Evolutionary conservation across 2,797 vertebrate species (phyloP).

Genomic region (Chelon labrosus): DNA sequence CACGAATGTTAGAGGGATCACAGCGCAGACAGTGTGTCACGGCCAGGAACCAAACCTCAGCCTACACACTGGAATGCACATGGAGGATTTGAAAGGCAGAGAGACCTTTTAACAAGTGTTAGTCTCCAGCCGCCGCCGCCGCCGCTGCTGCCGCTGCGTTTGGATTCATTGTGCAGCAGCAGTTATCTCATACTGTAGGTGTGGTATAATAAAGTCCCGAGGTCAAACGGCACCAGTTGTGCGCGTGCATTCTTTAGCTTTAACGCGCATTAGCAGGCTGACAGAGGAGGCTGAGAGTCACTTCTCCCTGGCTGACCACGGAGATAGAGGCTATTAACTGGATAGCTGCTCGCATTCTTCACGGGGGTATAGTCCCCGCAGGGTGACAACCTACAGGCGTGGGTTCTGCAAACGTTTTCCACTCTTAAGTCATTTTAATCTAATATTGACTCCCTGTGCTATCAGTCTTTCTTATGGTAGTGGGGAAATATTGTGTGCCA

Average conservation of each 20-base stretch:
- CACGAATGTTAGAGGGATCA: constrained; percentile 61
- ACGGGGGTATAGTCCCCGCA: constrained; percentile 14
- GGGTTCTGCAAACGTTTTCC: constrained; percentile 43
- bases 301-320: background rate
- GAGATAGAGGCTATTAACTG: constrained; percentile 18
- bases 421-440: constrained; percentile 46
- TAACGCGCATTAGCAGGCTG: constrained; percentile 13
- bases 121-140: constrained; percentile 10
- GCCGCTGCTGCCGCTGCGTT: constrained; percentile 7
- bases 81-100: constrained; percentile 38
- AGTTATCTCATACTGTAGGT: constrained; percentile 26
- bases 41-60: constrained; percentile 53
- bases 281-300: constrained; percentile 5
- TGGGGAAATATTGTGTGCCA: constrained; percentile 21
- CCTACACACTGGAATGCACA: constrained; percentile 49
- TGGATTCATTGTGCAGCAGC: constrained; percentile 12
- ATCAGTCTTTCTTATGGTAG: constrained; percentile 37
- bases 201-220: constrained; percentile 40
- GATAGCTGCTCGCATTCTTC: constrained; percentile 4
- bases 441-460: constrained; percentile 41
- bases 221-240: constrained; percentile 29
- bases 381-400: constrained; percentile 20
- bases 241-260: constrained; percentile 10
- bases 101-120: constrained; percentile 46
- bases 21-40: constrained; percentile 56